Evolutionary conservation across 1,140 invertebrate genomes (phyloP).

Genomic region (Drosophila teissieri): DNA sequence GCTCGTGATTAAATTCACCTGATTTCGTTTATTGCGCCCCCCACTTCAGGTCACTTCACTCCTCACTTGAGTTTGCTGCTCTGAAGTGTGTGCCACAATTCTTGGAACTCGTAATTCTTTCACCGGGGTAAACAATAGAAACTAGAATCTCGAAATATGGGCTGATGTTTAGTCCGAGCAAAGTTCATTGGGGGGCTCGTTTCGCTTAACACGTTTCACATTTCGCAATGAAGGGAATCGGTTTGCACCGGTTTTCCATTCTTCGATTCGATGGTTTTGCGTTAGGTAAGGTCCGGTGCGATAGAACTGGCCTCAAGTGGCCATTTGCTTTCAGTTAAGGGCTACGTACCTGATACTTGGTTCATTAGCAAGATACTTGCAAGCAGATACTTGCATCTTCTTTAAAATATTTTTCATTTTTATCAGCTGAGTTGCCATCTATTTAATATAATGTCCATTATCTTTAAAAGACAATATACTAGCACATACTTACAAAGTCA

Average conservation of each 20-base stretch:
- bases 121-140: slow-evolving; percentile 29
- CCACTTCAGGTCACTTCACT: slow-evolving; percentile 20
- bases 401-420: too few relatives aligned
- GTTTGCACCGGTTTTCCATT: slow-evolving; percentile 8
- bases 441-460: too few relatives aligned
- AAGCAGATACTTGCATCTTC: too few relatives aligned
- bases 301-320: slow-evolving; percentile 35
- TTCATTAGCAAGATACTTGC: neutral
- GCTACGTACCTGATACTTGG: neutral
- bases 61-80: neutral
- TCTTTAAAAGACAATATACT: too few relatives aligned
- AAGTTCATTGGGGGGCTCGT: slow-evolving; percentile 42
- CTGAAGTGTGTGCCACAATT: slow-evolving; percentile 13
- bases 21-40: slow-evolving; percentile 63
- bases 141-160: slow-evolving; percentile 32
- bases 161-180: slow-evolving; percentile 34
- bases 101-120: slow-evolving; percentile 30
- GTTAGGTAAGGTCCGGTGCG: slow-evolving; percentile 45
- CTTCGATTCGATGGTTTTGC: slow-evolving; percentile 21
- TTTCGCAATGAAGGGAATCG: slow-evolving; percentile 33
- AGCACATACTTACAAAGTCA: too few relatives aligned
- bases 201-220: slow-evolving; percentile 34
- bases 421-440: too few relatives aligned
- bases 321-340: slow-evolving; percentile 4
- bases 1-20: slow-evolving; percentile 67